Evolutionary conservation across 2,888 invertebrate species (phyloP), one percentile per base, ranked within the genome.

Genomic region (Tribolium freemani): DNA sequence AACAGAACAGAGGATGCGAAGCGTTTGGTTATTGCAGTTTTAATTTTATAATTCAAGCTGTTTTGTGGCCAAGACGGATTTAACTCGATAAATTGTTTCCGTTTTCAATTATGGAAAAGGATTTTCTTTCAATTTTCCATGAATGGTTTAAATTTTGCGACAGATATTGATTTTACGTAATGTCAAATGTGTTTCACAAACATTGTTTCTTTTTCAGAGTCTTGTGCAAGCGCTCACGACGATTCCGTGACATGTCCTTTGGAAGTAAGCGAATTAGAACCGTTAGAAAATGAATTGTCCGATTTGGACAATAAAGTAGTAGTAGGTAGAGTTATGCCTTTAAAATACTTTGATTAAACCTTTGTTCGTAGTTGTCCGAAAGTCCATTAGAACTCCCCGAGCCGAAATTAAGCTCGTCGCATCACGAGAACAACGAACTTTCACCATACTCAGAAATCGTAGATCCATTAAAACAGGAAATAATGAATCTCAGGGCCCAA

Each of bases 231-330:
- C 78, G 88, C 86, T 69, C 89, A 89, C 79, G 90, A 90, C 76
- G 89, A 89, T 66, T 90, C 90, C 3, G 84, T 86, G 57, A 87
- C 86, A 6, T 87, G 87, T 79, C 86, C 87, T 58, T 80, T 89
- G 26, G 90, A 89, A 82, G 89, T 90, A 78, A 89, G 89, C 51
- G 90, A 90, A 83, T 78, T 89, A 64, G 88, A 90, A 82, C 86
- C 88, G 57, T 84, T 88, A 72, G 88, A 90, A 78, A 88, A 88
- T 76, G 88, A 90, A 82, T 75, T 85, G 21, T 86, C 86, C 45
- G 86, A 87, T 76, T 73, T 84, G 38, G 87, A 87, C 74, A 86
- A 85, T 73, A 86, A 86, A 81, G 76, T 83, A 68, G 82, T 83
- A 26, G 86, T 86, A 82, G 82, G 82, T 80, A 50, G 63, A 71